Conservation (phyloP, 2,113 vertebrate species). For the Candoia aspera region DNA sequence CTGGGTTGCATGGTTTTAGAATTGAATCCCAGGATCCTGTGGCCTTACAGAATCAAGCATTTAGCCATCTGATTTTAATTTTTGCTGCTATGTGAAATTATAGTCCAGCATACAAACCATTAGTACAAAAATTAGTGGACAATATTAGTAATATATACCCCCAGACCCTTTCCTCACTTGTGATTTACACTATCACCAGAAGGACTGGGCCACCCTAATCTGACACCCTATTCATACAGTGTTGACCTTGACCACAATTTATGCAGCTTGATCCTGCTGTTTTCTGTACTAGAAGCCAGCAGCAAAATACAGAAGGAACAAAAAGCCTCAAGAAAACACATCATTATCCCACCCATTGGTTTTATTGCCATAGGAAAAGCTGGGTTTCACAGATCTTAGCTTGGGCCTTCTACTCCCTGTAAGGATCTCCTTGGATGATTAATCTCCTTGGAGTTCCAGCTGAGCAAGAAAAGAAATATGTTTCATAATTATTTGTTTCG, state of each 20-base stretch:
- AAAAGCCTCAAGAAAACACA: not conserved
- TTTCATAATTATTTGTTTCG: not conserved
- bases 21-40: too few relatives aligned
- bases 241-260: not conserved
- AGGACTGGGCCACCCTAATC: not conserved
- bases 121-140: too few relatives aligned
- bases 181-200: not conserved
- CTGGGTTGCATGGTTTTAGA: too few relatives aligned
- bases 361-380: not conserved
- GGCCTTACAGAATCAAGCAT: too few relatives aligned
- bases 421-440: not conserved
- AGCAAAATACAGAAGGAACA: not conserved
- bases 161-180: not conserved
- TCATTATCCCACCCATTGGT: not conserved
- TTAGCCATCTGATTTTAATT: too few relatives aligned
- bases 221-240: not conserved
- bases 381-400: not conserved
- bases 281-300: not conserved
- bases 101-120: too few relatives aligned
- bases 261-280: not conserved
- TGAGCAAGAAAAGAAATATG: not conserved
- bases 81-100: too few relatives aligned
- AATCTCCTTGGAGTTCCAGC: not conserved
- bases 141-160: not conserved
- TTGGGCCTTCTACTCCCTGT: not conserved